Evolutionary conservation across 2,113 vertebrate genomes (phyloP).

Genomic region (Dipodomys merriami): DNA sequence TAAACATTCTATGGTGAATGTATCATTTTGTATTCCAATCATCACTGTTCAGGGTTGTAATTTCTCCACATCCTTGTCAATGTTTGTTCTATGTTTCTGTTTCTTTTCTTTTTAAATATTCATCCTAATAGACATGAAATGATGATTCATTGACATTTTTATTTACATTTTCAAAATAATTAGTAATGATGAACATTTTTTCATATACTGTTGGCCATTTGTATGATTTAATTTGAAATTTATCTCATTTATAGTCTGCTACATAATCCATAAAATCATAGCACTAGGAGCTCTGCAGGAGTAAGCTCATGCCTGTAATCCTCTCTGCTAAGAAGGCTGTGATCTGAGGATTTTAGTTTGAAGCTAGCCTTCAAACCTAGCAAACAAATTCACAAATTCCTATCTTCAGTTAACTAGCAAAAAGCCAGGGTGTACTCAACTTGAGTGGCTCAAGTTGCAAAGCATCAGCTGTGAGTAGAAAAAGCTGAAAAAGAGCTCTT

Average conservation of each 20-base stretch:
- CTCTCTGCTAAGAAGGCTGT: too few species aligned
- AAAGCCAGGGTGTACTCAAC: too few species aligned
- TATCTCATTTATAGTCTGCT: conserved; percentile 2
- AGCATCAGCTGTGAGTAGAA: too few species aligned
- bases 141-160: background rate
- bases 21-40: background rate
- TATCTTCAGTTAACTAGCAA: too few species aligned
- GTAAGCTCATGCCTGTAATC: too few species aligned
- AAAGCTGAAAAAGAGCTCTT: too few species aligned
- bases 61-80: background rate
- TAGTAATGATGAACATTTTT: background rate
- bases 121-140: background rate
- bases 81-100: background rate
- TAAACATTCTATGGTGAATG: background rate
- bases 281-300: background rate
- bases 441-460: too few species aligned
- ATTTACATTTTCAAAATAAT: background rate
- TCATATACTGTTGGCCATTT: background rate
- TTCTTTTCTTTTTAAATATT: background rate
- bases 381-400: too few species aligned
- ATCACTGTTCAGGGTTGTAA: background rate
- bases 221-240: background rate
- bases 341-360: too few species aligned
- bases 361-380: too few species aligned
- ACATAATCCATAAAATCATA: background rate